Evolutionary conservation across 2,113 vertebrate species (phyloP).

Genomic region (human (Homo sapiens)): DNA sequence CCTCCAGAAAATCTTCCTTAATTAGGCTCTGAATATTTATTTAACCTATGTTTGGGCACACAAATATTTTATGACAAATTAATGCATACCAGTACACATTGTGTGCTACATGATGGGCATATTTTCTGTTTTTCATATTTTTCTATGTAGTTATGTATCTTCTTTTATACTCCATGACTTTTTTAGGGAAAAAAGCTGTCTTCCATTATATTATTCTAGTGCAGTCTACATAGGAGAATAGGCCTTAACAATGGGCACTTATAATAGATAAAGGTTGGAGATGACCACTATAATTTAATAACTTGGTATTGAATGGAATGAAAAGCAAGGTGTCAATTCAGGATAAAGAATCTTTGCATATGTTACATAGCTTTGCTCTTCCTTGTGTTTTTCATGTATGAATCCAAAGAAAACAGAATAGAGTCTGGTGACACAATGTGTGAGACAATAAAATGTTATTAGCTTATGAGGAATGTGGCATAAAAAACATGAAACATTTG

Average conservation of each 20-base stretch:
- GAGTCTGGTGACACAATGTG: not conserved
- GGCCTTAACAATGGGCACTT: not conserved
- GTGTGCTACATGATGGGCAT: accelerated
- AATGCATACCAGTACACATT: not conserved
- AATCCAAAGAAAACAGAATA: not conserved
- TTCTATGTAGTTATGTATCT: not conserved
- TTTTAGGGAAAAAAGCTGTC: not conserved
- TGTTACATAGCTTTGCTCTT: not conserved
- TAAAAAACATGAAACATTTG: not conserved
- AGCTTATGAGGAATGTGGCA: not conserved
- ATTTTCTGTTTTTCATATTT: not conserved
- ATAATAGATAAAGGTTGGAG: not conserved
- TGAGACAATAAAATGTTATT: not conserved
- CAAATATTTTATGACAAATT: not conserved
- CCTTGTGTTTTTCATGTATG: not conserved
- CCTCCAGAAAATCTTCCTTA: not conserved
- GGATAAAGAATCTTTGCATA: not conserved
- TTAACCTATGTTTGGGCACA: not conserved
- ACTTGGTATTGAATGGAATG: not conserved
- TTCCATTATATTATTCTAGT: not conserved
- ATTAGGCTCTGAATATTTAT: not conserved
- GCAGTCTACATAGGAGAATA: not conserved
- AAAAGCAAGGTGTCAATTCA: not conserved
- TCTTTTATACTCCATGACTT: not conserved
- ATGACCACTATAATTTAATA: not conserved